Evolutionary conservation across 2,797 vertebrate species (phyloP).

Genomic region (Capromys pilorides): DNA sequence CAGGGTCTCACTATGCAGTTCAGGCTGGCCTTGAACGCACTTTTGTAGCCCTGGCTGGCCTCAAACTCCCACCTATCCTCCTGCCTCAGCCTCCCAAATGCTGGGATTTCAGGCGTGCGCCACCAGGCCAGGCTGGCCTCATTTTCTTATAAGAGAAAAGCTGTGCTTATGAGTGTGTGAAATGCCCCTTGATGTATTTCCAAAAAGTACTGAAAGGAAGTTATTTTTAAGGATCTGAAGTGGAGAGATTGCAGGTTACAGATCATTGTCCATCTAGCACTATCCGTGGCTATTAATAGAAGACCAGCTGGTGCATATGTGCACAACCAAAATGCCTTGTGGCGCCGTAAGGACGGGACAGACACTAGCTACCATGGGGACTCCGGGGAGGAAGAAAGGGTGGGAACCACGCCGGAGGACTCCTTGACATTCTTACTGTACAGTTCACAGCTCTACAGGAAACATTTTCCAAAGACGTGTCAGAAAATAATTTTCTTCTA

Average conservation of each 20-base stretch:
- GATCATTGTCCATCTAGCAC: background rate
- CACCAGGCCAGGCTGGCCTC: too few species aligned
- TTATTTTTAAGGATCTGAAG: background rate
- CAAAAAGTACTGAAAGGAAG: background rate
- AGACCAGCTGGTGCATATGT: background rate
- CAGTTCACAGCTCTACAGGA: background rate
- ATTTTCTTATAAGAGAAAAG: background rate
- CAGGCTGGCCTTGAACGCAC: too few species aligned
- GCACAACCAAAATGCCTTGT: background rate
- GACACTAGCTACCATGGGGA: background rate
- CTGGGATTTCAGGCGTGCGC: too few species aligned
- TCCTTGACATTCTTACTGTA: background rate
- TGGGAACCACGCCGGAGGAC: background rate
- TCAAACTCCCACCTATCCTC: too few species aligned
- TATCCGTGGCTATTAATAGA: background rate
- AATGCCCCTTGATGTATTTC: background rate
- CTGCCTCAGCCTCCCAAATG: too few species aligned
- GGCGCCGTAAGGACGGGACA: background rate
- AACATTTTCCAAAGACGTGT: background rate
- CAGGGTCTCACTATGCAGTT: too few species aligned
- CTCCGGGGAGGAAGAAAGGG: background rate
- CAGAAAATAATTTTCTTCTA: background rate
- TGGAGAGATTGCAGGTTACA: background rate
- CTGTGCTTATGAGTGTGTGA: background rate
- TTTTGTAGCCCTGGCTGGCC: too few species aligned